phyloP scores from a whole-genome alignment of 2,113 vertebrate species.

The Sphyrna mokarran region DNA sequence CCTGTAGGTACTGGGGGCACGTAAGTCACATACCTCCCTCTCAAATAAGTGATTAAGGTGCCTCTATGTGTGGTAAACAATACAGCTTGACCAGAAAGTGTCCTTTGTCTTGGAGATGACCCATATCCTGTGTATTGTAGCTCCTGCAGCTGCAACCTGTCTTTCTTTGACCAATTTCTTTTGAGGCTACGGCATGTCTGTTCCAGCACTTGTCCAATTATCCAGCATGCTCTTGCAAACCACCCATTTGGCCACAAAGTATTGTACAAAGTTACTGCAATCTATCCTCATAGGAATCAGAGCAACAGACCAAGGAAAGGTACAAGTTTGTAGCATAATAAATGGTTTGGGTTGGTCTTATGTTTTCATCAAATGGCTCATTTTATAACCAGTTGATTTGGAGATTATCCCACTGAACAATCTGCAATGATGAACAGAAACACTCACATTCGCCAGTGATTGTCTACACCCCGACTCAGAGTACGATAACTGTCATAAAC shows the following conservation, averaged over 20 bases:
- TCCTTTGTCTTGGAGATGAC: no score
- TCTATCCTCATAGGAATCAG: background rate
- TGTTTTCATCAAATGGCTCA: background rate
- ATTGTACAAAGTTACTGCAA: background rate
- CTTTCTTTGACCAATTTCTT: no score
- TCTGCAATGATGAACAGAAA: background rate
- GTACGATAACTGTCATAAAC: background rate
- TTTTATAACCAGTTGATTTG: background rate
- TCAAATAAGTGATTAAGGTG: no score
- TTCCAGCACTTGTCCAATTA: no score
- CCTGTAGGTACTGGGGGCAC: no score
- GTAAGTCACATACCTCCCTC: no score
- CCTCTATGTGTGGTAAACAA: no score
- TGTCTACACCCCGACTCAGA: background rate
- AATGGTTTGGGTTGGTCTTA: background rate
- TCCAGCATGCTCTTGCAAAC: no score
- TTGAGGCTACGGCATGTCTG: no score
- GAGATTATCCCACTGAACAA: background rate
- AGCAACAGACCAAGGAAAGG: background rate
- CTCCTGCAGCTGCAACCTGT: no score
- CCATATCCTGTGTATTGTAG: no score
- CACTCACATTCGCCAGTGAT: background rate
- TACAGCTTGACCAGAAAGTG: no score
- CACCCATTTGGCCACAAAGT: background rate
- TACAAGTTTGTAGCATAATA: background rate